These are phyloP conservation scores for Sebastes schlegelii DNA, from an alignment of 2,113 vertebrate species.

Conservation along the genomic window DNA sequence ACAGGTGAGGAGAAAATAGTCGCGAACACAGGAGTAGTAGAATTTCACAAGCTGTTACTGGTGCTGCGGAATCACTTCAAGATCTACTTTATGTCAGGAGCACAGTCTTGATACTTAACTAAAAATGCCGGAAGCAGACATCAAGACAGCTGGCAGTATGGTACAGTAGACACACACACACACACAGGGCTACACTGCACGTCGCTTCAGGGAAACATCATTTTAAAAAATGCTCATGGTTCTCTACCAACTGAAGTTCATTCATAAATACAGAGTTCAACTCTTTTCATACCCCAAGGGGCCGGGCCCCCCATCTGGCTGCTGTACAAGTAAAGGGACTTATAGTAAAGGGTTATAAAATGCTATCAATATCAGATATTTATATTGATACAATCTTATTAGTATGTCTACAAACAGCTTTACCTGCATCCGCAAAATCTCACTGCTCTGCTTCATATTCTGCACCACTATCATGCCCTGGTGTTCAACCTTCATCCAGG, in stretches of 20 bases:
- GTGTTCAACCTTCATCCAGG: background rate
- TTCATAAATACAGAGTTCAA: conserved; percentile 44
- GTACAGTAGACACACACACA: conserved; percentile 7
- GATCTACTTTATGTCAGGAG: conserved; percentile 19
- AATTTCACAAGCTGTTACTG: conserved; percentile 34
- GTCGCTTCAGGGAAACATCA: background rate
- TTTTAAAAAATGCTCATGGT: background rate
- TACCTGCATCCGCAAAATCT: background rate
- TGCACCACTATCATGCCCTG: background rate
- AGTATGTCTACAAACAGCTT: background rate
- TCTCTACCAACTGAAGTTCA: conserved; percentile 14
- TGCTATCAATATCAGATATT: background rate
- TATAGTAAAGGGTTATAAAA: background rate
- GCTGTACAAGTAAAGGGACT: background rate
- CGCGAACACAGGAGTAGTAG: background rate
- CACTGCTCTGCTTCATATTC: background rate
- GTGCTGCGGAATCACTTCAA: conserved; percentile 13
- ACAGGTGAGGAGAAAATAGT: conserved; percentile 2
- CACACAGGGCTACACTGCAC: background rate
- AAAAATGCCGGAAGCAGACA: conserved; percentile 29
- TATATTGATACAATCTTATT: background rate
- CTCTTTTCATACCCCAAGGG: background rate
- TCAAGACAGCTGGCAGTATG: conserved; percentile 20
- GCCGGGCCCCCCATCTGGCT: background rate
- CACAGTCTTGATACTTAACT: conserved; percentile 18